Evolutionary conservation across 2,797 vertebrate genomes (phyloP).

Genomic region (Poeciliopsis paucimaculata): DNA sequence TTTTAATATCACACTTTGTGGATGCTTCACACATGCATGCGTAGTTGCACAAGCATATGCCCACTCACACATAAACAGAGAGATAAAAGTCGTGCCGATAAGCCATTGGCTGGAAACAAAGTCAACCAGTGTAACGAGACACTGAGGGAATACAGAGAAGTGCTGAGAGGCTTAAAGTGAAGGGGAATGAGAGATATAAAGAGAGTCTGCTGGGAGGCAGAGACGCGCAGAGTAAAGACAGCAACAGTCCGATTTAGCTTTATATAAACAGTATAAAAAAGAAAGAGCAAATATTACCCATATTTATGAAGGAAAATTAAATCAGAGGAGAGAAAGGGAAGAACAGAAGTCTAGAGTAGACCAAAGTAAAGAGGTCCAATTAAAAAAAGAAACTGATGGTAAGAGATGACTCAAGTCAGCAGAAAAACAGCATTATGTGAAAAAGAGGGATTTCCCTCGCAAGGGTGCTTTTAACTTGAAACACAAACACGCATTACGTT

Average conservation of each 20-base stretch:
- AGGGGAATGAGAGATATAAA: slow-evolving; percentile 60
- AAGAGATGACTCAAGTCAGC: slow-evolving; percentile 34
- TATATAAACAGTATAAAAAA: slow-evolving; percentile 20
- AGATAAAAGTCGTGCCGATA: slow-evolving; percentile 62
- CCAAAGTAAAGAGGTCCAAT: not conserved
- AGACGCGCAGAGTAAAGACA: slow-evolving; percentile 23
- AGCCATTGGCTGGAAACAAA: slow-evolving; percentile 67
- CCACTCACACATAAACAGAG: slow-evolving; percentile 18
- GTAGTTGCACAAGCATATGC: slow-evolving; percentile 4
- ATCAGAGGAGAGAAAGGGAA: not conserved
- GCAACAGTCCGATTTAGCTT: slow-evolving; percentile 15
- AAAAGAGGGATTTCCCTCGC: slow-evolving; percentile 42
- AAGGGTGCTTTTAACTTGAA: slow-evolving; percentile 8
- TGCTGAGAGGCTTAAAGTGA: slow-evolving; percentile 39
- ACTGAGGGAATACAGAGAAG: slow-evolving; percentile 61
- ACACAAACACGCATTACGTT: not conserved
- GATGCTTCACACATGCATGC: slow-evolving; percentile 30
- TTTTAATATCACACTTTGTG: slow-evolving; percentile 63
- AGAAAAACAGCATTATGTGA: slow-evolving; percentile 35
- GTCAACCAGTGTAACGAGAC: slow-evolving; percentile 71
- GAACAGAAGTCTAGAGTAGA: not conserved
- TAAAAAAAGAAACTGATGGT: slow-evolving; percentile 21
- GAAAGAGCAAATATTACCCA: slow-evolving; percentile 16
- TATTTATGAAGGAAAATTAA: slow-evolving; percentile 7
- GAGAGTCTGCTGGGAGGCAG: slow-evolving; percentile 33